phyloP scores from a whole-genome alignment of 1,140 invertebrate genomes.

The Microplitis demolitor region DNA sequence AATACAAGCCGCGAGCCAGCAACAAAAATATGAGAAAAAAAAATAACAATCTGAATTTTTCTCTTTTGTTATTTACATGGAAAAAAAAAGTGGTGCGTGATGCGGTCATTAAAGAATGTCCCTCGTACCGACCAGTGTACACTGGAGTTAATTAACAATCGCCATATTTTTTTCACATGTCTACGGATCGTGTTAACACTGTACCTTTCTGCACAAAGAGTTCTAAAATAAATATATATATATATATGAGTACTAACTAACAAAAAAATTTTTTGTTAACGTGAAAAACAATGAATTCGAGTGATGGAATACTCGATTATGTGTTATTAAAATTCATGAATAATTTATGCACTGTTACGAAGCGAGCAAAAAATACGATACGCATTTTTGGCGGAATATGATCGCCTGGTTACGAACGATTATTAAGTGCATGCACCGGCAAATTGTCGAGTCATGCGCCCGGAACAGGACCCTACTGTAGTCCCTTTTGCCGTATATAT shows the following conservation, averaged over 20 bases:
- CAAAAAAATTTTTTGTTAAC: no score
- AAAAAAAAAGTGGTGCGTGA: constrained; percentile 25
- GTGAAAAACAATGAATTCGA: neutral
- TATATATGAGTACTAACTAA: no score
- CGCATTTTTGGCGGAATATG: neutral
- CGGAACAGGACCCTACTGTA: neutral
- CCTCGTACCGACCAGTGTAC: constrained; percentile 30
- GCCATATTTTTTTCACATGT: constrained; percentile 45
- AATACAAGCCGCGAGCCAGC: neutral
- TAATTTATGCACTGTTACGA: neutral
- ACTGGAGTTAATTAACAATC: constrained; percentile 52
- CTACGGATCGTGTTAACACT: neutral
- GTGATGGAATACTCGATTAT: neutral
- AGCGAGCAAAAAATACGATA: neutral
- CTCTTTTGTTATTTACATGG: constrained; percentile 15
- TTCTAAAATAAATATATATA: no score
- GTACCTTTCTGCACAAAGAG: neutral
- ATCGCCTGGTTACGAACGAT: constrained; percentile 3
- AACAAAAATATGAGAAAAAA: neutral
- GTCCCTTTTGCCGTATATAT: no score
- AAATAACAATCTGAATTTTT: constrained; percentile 30
- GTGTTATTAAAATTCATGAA: neutral
- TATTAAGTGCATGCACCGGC: constrained; percentile 22
- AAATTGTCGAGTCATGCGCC: constrained; percentile 19
- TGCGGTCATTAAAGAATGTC: constrained; percentile 28